Conservation (phyloP, 1,140 invertebrate species). For the Acromyrmex echinatior region DNA sequence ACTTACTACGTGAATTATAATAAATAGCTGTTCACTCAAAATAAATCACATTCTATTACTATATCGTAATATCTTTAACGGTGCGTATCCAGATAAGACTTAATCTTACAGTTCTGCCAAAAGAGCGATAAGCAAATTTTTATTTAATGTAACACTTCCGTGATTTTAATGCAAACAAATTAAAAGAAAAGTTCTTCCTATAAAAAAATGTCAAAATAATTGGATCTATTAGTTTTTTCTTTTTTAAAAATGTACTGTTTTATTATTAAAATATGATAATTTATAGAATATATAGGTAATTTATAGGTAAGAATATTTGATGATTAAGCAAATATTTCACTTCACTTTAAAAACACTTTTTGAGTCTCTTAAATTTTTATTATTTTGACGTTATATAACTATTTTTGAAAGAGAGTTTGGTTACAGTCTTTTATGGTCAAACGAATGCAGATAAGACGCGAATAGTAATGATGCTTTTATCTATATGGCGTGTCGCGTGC, state of each 20-base stretch:
- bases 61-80: neutral
- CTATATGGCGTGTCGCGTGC: slow-evolving; percentile 63
- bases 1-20: slow-evolving; percentile 28
- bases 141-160: neutral
- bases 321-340: neutral
- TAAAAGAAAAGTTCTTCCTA: neutral
- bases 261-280: slow-evolving; percentile 1
- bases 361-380: neutral
- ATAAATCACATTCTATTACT: slow-evolving; percentile 16
- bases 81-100: neutral
- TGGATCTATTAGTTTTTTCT: neutral
- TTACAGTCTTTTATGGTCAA: slow-evolving; percentile 25
- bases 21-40: slow-evolving; percentile 21
- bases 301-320: neutral
- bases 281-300: neutral
- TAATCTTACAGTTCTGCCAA: neutral
- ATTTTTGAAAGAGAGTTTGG: slow-evolving; percentile 13
- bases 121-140: neutral
- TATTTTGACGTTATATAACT: slow-evolving; percentile 12
- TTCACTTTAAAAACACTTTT: neutral
- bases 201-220: neutral
- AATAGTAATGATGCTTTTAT: slow-evolving; percentile 54
- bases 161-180: neutral
- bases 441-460: slow-evolving; percentile 58
- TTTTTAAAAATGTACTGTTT: neutral